A percentile compares a stretch with the other conserved stretches of the same genome.
phyloP scores from a whole-genome alignment of 1,140 invertebrate species.

The Cherax destructor region DNA sequence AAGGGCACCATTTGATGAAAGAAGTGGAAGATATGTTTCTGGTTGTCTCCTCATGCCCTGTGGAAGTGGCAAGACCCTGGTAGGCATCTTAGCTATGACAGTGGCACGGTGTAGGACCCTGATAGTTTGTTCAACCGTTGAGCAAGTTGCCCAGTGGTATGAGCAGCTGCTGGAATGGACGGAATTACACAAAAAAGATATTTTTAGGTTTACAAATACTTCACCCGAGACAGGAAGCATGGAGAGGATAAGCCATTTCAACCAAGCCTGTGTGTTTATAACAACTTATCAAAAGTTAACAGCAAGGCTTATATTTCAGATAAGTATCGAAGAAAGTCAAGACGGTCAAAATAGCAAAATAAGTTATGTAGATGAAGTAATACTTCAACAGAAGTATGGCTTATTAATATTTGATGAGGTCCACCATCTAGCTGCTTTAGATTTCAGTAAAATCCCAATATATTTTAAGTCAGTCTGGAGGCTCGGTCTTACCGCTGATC shows the following conservation, averaged over 20 bases:
- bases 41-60: too few relatives aligned
- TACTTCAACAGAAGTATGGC: background rate
- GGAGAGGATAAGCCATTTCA: background rate
- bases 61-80: too few relatives aligned
- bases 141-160: background rate
- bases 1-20: too few relatives aligned
- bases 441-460: background rate
- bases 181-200: background rate
- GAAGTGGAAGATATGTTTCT: too few relatives aligned
- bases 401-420: constrained; percentile 33
- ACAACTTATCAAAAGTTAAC: background rate
- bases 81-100: too few relatives aligned
- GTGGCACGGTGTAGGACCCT: too few relatives aligned
- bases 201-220: background rate
- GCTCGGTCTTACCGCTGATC: constrained; percentile 27
- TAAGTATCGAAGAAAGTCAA: too few relatives aligned
- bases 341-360: too few relatives aligned
- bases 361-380: too few relatives aligned
- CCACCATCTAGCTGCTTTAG: constrained; percentile 13
- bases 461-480: constrained; percentile 9
- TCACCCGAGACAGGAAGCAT: background rate
- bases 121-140: too few relatives aligned
- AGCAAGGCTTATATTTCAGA: background rate
- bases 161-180: background rate
- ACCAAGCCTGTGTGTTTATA: background rate